These are phyloP conservation scores for Paraplagusia blochii DNA, from an alignment of 2,113 vertebrate genomes.

Conservation along the genomic window DNA sequence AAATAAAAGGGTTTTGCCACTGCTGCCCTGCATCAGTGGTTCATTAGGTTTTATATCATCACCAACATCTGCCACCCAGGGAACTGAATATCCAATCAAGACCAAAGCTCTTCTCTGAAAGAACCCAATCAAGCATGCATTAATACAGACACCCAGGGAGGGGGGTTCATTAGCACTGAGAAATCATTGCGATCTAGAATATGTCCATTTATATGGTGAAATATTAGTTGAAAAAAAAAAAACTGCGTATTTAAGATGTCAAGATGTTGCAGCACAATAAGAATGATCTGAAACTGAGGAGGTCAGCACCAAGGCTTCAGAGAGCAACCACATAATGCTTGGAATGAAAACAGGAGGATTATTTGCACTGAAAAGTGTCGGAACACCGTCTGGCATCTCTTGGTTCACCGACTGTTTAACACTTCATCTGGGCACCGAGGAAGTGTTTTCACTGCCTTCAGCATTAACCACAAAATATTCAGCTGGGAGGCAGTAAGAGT, in stretches of 20 bases:
- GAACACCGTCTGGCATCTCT: constrained; percentile 10
- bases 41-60: constrained; percentile 5
- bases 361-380: constrained; percentile 7
- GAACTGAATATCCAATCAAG: neutral
- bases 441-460: constrained; percentile 13
- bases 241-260: neutral
- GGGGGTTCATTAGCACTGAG: neutral
- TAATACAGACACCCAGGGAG: neutral
- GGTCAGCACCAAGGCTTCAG: neutral
- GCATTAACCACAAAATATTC: neutral
- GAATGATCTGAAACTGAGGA: neutral
- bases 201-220: neutral
- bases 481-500: neutral
- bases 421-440: constrained; percentile 3
- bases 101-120: constrained; percentile 8
- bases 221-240: neutral
- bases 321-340: neutral
- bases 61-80: neutral
- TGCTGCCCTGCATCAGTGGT: neutral
- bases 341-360: constrained; percentile 4
- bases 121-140: constrained; percentile 7
- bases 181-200: neutral
- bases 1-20: neutral
- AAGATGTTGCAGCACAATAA: neutral
- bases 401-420: constrained; percentile 7